Percentiles rank a stretch among this genome's conserved stretches.
Conservation (phyloP, 1,140 invertebrate genomes). For the Pseudomyrmex sp. region DNA sequence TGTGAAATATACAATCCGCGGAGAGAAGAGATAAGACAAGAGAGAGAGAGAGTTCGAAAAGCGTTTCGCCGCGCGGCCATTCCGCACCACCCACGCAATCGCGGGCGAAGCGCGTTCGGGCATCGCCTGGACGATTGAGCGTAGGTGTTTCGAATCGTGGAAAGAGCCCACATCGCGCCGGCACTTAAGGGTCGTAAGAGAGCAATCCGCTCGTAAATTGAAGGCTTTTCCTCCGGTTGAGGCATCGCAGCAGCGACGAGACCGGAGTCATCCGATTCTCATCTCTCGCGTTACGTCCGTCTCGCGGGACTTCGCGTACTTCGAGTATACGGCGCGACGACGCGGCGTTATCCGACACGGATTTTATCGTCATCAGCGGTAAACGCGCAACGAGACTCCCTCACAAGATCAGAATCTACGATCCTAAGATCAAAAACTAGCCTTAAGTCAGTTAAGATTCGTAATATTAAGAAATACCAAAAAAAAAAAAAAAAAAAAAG, state of each 20-base stretch:
- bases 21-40: not conserved
- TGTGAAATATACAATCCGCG: not conserved
- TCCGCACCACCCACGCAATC: conserved; percentile 14
- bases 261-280: not conserved
- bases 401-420: too few species aligned
- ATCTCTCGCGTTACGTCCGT: not conserved
- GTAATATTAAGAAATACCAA: too few species aligned
- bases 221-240: conserved; percentile 32
- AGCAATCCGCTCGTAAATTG: conserved; percentile 45
- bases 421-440: too few species aligned
- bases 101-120: not conserved
- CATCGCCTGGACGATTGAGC: conserved; percentile 30
- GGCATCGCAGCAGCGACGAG: too few species aligned
- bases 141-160: conserved; percentile 52
- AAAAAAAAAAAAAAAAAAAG: too few species aligned
- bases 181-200: conserved; percentile 10
- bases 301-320: not conserved
- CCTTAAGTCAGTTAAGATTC: too few species aligned
- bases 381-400: too few species aligned
- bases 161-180: conserved; percentile 32
- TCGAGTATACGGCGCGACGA: too few species aligned
- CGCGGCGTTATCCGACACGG: too few species aligned
- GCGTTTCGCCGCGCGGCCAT: not conserved
- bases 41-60: conserved; percentile 10
- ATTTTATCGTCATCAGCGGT: too few species aligned